Percentiles rank a stretch among this genome's conserved stretches.
phyloP scores from a whole-genome alignment of 2,797 vertebrate species.

The Diglossa cyanea region DNA sequence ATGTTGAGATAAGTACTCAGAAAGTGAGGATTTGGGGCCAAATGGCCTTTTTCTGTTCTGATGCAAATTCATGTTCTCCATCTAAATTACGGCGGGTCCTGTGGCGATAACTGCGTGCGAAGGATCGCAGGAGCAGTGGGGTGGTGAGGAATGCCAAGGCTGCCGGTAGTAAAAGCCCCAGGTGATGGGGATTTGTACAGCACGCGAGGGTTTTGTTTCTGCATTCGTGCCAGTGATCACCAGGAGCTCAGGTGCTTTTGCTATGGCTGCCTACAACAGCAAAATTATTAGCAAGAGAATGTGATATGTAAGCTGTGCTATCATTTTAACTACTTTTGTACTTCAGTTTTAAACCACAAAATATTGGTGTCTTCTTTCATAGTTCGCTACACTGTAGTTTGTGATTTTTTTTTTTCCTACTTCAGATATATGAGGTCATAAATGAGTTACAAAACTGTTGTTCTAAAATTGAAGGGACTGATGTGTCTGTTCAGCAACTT shows the following conservation, averaged over 20 bases:
- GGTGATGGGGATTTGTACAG: conserved; percentile 2
- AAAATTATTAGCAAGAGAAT: neutral
- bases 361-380: neutral
- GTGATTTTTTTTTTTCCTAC: neutral
- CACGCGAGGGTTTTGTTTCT: neutral
- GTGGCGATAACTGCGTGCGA: neutral
- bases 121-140: neutral
- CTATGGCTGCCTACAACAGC: neutral
- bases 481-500: neutral
- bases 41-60: neutral
- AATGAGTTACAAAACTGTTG: neutral
- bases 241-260: neutral
- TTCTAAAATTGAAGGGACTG: neutral
- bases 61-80: neutral
- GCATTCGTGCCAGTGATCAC: neutral
- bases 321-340: neutral
- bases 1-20: neutral
- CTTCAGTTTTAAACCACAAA: neutral
- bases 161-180: neutral
- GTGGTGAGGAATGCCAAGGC: neutral
- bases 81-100: neutral
- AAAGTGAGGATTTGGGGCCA: neutral
- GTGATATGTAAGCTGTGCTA: neutral
- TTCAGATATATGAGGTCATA: neutral
- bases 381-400: neutral